phyloP scores from a whole-genome alignment of 2,888 invertebrate genomes.

The Adineta ricciae region DNA sequence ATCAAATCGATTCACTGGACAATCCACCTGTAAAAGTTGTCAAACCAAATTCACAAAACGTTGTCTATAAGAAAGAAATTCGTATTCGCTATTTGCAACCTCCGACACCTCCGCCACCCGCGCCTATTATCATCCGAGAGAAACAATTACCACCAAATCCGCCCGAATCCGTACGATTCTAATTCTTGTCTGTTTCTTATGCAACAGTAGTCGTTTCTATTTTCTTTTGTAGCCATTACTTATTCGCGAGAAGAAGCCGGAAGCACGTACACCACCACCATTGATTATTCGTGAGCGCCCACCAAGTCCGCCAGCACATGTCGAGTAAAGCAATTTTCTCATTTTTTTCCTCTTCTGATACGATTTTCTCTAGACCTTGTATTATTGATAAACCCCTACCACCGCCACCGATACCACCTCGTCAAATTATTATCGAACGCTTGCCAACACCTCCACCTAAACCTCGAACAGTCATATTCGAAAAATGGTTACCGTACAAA shows the following conservation, averaged over 20 bases:
- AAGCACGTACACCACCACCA: constrained; percentile 16
- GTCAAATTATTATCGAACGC: constrained; percentile 12
- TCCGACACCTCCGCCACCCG: neutral
- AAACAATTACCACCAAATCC: neutral
- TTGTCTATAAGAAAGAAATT: constrained; percentile 14
- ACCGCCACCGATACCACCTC: neutral
- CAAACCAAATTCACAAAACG: constrained; percentile 3
- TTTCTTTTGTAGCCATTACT: neutral
- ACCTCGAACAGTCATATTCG: constrained; percentile 9
- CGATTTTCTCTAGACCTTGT: neutral
- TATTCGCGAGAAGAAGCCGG: neutral
- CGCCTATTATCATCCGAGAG: neutral
- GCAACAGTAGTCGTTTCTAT: neutral
- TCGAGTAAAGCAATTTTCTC: neutral
- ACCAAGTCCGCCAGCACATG: neutral
- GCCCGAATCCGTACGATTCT: neutral
- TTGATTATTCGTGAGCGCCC: constrained; percentile 10
- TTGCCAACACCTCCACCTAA: constrained; percentile 13
- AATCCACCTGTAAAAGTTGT: neutral
- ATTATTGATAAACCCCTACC: neutral
- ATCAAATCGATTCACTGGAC: neutral
- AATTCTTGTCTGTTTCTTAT: neutral
- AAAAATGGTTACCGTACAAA: constrained; percentile 21
- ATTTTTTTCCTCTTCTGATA: too few species aligned
- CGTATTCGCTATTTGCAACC: constrained; percentile 19